Base-by-base conservation (phyloP, 2,113 vertebrate species). In the Boleophthalmus pectinirostris region DNA sequence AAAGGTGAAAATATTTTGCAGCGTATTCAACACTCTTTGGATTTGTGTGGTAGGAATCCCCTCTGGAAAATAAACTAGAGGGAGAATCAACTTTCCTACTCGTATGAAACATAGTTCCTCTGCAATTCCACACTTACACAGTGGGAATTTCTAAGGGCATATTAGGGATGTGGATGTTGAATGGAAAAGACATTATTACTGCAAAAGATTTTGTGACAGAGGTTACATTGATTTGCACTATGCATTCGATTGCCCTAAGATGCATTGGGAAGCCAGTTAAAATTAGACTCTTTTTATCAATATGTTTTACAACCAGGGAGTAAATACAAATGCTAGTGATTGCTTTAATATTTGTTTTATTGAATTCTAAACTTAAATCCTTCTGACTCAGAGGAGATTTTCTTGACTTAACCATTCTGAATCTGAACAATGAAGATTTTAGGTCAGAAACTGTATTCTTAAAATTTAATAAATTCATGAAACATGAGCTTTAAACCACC, bases 151-250 rank as follows among this genome's bases (percentile, higher is more conserved):
- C 68, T 70, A 23, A 78, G 80, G 82, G 66, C 54, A 18, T 70
- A 74, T 69, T 81, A 77, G 83, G 80, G 78, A 85, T 72, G 75
- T 24, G 64, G 56, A 58, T 74, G 24, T 20, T 56, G 77, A 66
- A 60, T 78, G 85, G 85, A 87, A 89, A 90, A 86, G 11, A 81
- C 79, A 89, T 87, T 73, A 77, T 77, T 54, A 79, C 74, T 81
- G 1, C 3, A 16, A n/a, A 69, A 25, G 74, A 24, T 53, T 77
- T 61, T 25, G 6, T 69, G 68, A 67, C 5, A 24, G 53, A 49
- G 24, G 43, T 73, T 73, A 46, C 45, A 73, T 72, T 80, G 15
- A 68, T 68, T 74, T 77, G 70, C 21, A 25, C 53, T 1, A 9
- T 56, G 5, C 21, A 66, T 46, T 56, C 66, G 64, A 79, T 80